These are phyloP conservation scores for Passer montanus DNA, from an alignment of 2,113 vertebrate genomes.

Conservation along the genomic window DNA sequence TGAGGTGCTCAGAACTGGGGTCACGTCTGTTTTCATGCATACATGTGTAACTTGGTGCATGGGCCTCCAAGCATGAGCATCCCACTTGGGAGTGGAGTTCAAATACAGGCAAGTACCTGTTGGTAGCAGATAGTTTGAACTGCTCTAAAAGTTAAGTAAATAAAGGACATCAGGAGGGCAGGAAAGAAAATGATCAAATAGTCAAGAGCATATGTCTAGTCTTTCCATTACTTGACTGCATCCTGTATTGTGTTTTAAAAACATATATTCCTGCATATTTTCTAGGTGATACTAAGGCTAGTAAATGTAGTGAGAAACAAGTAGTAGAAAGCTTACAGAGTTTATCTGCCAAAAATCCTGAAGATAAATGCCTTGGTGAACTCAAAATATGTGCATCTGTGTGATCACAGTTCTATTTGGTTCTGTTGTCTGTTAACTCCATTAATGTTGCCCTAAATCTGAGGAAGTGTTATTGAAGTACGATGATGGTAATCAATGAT, in stretches of 20 bases:
- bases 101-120: background rate
- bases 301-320: background rate
- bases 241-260: background rate
- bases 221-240: background rate
- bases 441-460: background rate
- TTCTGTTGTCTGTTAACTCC: background rate
- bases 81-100: background rate
- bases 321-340: background rate
- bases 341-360: background rate
- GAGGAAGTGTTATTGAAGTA: background rate
- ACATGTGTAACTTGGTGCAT: rapidly evolving
- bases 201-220: background rate
- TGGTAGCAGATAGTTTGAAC: background rate
- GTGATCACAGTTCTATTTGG: background rate
- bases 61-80: background rate
- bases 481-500: background rate
- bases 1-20: background rate
- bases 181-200: background rate
- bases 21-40: background rate
- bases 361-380: background rate
- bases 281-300: background rate
- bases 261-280: background rate
- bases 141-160: background rate
- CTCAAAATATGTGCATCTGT: background rate
- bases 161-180: background rate